These are phyloP conservation scores for Acleris literana DNA, from an alignment of 2,888 invertebrate genomes.

Conservation along the genomic window DNA sequence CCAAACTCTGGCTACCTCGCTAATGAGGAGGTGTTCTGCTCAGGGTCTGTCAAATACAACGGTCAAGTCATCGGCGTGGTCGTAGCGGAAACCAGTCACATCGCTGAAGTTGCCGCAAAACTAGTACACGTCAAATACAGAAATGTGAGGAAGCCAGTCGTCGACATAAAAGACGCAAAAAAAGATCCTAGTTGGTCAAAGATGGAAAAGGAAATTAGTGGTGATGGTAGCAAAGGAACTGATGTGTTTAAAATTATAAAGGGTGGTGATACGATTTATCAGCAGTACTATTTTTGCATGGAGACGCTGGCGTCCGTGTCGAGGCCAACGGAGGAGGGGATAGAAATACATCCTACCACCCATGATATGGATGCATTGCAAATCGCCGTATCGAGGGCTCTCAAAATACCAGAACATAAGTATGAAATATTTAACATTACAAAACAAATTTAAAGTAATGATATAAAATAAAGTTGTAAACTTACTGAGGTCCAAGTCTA, in stretches of 20 bases:
- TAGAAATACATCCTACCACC: slow-evolving; percentile 84
- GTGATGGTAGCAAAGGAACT: slow-evolving; percentile 55
- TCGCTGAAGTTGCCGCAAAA: slow-evolving; percentile 82
- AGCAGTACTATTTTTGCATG: slow-evolving; percentile 89
- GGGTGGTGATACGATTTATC: slow-evolving; percentile 79
- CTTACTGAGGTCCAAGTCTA: no score
- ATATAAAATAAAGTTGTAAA: no score
- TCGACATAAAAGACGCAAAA: slow-evolving; percentile 51
- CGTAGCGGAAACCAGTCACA: slow-evolving; percentile 79
- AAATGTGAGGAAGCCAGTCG: slow-evolving; percentile 58
- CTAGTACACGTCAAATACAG: slow-evolving; percentile 81
- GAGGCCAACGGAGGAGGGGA: slow-evolving; percentile 87
- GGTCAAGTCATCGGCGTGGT: slow-evolving; percentile 51
- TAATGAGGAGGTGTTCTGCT: slow-evolving; percentile 71
- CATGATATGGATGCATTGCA: slow-evolving; percentile 85
- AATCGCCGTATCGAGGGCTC: slow-evolving; percentile 48
- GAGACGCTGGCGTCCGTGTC: slow-evolving; percentile 86
- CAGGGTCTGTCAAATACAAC: slow-evolving; percentile 43
- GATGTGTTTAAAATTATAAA: slow-evolving; percentile 66
- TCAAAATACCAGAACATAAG: slow-evolving; percentile 9
- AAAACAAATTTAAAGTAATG: no score
- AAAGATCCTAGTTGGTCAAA: slow-evolving; percentile 45
- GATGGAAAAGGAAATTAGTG: slow-evolving; percentile 34
- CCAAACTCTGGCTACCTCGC: slow-evolving; percentile 40
- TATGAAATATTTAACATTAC: not conserved